These are phyloP conservation scores for Lepidothrix coronata DNA, from an alignment of 2,113 vertebrate species.

Conservation along the genomic window DNA sequence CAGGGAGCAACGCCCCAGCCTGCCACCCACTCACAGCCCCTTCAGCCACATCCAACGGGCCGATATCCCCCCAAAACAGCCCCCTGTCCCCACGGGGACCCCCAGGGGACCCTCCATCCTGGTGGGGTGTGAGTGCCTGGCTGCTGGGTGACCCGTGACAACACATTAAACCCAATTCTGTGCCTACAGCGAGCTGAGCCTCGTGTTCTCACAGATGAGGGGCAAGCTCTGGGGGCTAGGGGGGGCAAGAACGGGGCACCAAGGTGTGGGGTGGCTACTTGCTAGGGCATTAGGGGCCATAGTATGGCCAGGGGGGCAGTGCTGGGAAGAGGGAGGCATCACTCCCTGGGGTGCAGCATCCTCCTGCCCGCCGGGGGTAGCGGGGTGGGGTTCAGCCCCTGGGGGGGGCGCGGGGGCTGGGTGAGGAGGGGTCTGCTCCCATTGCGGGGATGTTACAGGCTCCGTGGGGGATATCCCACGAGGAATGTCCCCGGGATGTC, in stretches of 20 bases:
- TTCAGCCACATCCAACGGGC: not conserved
- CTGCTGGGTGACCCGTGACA: not conserved
- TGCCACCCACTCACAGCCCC: too few species aligned
- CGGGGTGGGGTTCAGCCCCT: too few species aligned
- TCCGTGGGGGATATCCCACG: not conserved
- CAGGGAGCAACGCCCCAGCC: fast-evolving
- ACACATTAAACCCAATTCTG: fast-evolving
- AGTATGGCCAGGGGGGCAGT: fast-evolving
- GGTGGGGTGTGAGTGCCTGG: fast-evolving
- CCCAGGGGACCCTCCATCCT: fast-evolving
- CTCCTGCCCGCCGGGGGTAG: not conserved
- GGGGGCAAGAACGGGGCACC: not conserved
- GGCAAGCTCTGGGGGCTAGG: not conserved
- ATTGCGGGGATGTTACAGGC: too few species aligned
- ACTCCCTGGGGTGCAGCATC: not conserved
- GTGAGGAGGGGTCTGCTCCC: too few species aligned
- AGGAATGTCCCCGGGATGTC: not conserved
- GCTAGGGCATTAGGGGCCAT: fast-evolving
- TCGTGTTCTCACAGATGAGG: fast-evolving
- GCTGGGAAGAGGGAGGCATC: not conserved
- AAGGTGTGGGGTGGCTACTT: fast-evolving
- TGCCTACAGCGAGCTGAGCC: fast-evolving
- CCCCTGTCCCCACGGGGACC: not conserved
- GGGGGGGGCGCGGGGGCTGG: too few species aligned
- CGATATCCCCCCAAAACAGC: not conserved